Evolutionary conservation across 2,888 invertebrate genomes (phyloP).

Genomic region (Agrotis segetum): DNA sequence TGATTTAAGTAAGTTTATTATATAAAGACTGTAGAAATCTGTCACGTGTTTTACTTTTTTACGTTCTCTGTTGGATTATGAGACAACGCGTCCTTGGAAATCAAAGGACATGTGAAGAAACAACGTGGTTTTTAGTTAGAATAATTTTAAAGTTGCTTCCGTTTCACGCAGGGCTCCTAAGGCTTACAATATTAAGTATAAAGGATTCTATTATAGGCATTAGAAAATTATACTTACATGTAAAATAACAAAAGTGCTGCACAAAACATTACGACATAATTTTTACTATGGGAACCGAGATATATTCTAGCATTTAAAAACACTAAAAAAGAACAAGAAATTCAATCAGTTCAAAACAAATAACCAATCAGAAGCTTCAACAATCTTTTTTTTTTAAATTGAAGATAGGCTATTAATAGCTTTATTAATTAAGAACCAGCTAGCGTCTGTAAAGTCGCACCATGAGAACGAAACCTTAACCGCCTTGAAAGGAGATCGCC

Average conservation of each 20-base stretch:
- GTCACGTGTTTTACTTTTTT: conserved; percentile 12
- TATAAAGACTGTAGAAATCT: conserved; percentile 7
- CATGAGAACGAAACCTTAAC: conserved; percentile 64
- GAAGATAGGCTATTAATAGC: conserved; percentile 24
- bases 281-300: background rate
- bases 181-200: too few relatives aligned
- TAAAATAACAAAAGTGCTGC: too few relatives aligned
- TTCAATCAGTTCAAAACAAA: background rate
- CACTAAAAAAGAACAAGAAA: background rate
- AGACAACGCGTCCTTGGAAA: too few relatives aligned
- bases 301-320: too few relatives aligned
- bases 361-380: conserved; percentile 24
- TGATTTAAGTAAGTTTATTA: background rate
- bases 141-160: too few relatives aligned
- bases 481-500: conserved; percentile 72
- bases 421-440: conserved; percentile 23
- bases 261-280: background rate
- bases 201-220: too few relatives aligned
- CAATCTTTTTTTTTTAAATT: conserved; percentile 22
- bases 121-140: too few relatives aligned
- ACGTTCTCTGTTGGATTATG: too few relatives aligned
- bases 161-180: too few relatives aligned
- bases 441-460: conserved; percentile 20
- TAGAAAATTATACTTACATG: too few relatives aligned
- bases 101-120: too few relatives aligned